Conservation (phyloP, 2,797 vertebrate genomes). For the Notolepis coatsorum region DNA sequence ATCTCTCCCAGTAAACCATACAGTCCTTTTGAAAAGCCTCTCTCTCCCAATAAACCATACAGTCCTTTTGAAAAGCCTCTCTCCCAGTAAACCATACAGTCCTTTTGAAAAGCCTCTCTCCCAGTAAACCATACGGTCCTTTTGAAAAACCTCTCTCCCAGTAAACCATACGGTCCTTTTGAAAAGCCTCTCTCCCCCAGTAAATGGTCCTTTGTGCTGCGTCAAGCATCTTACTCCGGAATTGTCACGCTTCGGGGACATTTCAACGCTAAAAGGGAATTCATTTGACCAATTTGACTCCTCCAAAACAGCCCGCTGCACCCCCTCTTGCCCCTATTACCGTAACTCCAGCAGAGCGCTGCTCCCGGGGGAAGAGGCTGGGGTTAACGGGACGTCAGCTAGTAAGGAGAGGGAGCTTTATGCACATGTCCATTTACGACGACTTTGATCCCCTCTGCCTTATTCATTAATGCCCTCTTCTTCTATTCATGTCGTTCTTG, state of each 20-base stretch:
- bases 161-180: too few species aligned
- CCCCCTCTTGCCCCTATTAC: slow-evolving; percentile 33
- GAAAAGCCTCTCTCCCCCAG: too few species aligned
- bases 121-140: too few species aligned
- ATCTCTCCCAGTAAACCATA: too few species aligned
- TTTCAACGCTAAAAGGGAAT: slow-evolving; percentile 58
- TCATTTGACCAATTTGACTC: slow-evolving; percentile 39
- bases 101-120: too few species aligned
- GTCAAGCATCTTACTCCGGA: slow-evolving; percentile 24
- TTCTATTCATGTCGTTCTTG: too few species aligned
- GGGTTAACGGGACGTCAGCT: slow-evolving; percentile 32
- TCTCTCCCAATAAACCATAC: too few species aligned
- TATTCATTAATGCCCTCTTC: slow-evolving; percentile 38
- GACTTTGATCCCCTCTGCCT: slow-evolving; percentile 45
- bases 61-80: too few species aligned
- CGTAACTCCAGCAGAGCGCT: slow-evolving; percentile 28
- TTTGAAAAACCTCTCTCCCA: too few species aligned
- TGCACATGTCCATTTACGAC: slow-evolving; percentile 15
- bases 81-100: too few species aligned
- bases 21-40: too few species aligned
- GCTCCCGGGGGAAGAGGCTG: slow-evolving; percentile 7
- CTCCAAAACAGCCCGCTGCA: neutral
- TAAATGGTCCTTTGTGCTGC: too few species aligned
- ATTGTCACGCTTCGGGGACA: slow-evolving; percentile 59
- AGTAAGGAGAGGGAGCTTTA: slow-evolving; percentile 32